Evolutionary conservation across 2,888 invertebrate genomes (phyloP).

Genomic region (Drosophila cracens): DNA sequence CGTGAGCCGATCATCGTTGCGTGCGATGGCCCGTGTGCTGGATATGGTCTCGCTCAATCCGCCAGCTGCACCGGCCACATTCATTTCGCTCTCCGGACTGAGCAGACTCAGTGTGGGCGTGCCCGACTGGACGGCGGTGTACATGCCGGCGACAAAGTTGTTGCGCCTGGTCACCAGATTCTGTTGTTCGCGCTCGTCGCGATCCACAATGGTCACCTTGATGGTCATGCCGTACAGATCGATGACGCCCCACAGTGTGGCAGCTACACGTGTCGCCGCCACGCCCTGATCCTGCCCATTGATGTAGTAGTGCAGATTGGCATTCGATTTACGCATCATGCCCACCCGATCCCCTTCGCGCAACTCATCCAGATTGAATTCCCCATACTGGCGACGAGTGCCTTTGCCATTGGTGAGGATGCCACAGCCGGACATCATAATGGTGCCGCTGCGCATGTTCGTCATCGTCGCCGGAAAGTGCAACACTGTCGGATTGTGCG

Average conservation of each 20-base stretch:
- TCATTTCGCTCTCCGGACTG: conserved; percentile 84
- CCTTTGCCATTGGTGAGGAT: conserved; percentile 98
- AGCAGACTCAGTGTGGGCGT: conserved; percentile 83
- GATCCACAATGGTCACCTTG: conserved; percentile 94
- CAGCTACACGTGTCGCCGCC: conserved; percentile 92
- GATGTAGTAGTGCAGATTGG: conserved; percentile 95
- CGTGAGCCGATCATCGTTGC: conserved; percentile 90
- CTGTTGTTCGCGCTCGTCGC: conserved; percentile 91
- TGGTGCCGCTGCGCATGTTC: conserved; percentile 95
- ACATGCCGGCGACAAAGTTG: conserved; percentile 85
- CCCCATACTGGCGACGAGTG: conserved; percentile 95
- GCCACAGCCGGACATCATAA: conserved; percentile 98
- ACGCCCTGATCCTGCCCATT: conserved; percentile 97
- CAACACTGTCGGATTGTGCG: conserved; percentile 94
- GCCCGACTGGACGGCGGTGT: conserved; percentile 53
- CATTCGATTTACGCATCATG: conserved; percentile 93
- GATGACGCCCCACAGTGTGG: conserved; percentile 96
- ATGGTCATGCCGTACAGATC: conserved; percentile 98
- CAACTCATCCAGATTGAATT: conserved; percentile 96
- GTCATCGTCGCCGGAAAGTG: conserved; percentile 99
- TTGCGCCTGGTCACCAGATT: conserved; percentile 90
- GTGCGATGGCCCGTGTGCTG: conserved; percentile 64
- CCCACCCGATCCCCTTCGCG: conserved; percentile 96
- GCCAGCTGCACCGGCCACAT: conserved; percentile 75
- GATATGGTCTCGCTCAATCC: conserved; percentile 73